A percentile compares a stretch with the other conserved stretches of the same genome.
These are phyloP conservation scores for Cheilosia vernalis DNA, from an alignment of 2,888 invertebrate genomes.

Conservation along the genomic window DNA sequence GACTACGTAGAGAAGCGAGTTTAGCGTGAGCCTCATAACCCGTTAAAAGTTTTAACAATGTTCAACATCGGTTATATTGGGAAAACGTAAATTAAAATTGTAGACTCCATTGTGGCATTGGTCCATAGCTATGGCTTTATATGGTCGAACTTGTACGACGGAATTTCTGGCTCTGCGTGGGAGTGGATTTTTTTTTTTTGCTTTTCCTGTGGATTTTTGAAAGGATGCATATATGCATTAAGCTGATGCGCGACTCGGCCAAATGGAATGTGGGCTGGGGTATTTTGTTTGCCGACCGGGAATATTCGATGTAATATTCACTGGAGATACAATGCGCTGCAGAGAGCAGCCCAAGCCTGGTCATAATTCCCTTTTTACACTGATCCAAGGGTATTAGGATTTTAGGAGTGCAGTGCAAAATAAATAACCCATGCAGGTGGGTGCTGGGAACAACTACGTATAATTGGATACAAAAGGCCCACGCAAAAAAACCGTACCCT, in stretches of 20 bases:
- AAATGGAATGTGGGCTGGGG: constrained; percentile 8
- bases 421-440: constrained; percentile 46
- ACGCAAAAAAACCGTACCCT: constrained; percentile 11
- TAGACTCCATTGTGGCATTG: constrained; percentile 61
- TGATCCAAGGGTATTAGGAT: constrained; percentile 53
- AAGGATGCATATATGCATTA: constrained; percentile 61
- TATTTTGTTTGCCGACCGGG: constrained; percentile 22
- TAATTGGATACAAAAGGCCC: constrained; percentile 52
- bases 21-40: constrained; percentile 59
- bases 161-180: not conserved
- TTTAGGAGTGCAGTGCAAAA: constrained; percentile 35
- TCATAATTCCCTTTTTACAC: constrained; percentile 54
- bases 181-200: constrained; percentile 1
- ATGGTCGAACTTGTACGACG: constrained; percentile 14
- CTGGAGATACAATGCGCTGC: constrained; percentile 43
- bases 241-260: constrained; percentile 32
- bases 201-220: constrained; percentile 23
- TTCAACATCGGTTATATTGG: constrained; percentile 73
- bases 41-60: constrained; percentile 73
- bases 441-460: not conserved
- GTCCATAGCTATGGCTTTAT: constrained; percentile 46
- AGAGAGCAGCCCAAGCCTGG: constrained; percentile 1
- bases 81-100: constrained; percentile 68
- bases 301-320: constrained; percentile 62
- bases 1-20: not conserved